Conservation (phyloP, 1,140 invertebrate species). For the Lasioglossum baleicum region DNA sequence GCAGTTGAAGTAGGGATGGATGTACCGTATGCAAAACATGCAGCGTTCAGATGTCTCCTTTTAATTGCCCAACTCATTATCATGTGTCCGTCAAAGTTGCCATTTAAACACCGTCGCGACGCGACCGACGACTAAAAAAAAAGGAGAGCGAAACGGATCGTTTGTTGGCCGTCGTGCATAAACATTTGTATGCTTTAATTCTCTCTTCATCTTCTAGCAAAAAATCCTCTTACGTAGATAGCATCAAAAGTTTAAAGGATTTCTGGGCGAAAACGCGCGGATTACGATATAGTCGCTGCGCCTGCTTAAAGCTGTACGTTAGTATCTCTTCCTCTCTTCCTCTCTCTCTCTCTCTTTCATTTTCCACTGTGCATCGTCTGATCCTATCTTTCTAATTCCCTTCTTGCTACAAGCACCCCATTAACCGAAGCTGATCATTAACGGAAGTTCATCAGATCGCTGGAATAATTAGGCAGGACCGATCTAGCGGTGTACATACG, state of each 20-base stretch:
- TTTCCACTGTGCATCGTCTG: neutral
- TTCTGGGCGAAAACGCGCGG: constrained; percentile 36
- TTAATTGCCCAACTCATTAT: neutral
- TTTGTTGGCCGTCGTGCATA: constrained; percentile 20
- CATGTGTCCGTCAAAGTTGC: neutral
- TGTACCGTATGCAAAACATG: neutral
- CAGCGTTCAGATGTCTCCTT: neutral
- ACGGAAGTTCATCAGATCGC: constrained; percentile 40
- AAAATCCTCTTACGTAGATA: constrained; percentile 45
- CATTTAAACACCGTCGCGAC: neutral
- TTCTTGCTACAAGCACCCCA: constrained; percentile 34
- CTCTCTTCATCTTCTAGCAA: constrained; percentile 11
- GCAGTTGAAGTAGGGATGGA: neutral
- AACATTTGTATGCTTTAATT: constrained; percentile 38
- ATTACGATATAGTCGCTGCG: constrained; percentile 23
- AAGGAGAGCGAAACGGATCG: neutral
- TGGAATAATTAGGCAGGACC: constrained; percentile 39
- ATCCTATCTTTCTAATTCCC: constrained; percentile 60
- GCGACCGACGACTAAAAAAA: too few relatives aligned
- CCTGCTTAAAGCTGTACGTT: constrained; percentile 18
- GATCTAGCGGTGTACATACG: constrained; percentile 28
- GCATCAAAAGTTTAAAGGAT: constrained; percentile 55
- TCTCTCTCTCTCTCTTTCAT: neutral
- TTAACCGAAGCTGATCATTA: constrained; percentile 54
- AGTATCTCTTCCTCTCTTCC: too few relatives aligned